Conservation (phyloP, 2,113 vertebrate genomes). For the Neolamprologus hecqui region DNA sequence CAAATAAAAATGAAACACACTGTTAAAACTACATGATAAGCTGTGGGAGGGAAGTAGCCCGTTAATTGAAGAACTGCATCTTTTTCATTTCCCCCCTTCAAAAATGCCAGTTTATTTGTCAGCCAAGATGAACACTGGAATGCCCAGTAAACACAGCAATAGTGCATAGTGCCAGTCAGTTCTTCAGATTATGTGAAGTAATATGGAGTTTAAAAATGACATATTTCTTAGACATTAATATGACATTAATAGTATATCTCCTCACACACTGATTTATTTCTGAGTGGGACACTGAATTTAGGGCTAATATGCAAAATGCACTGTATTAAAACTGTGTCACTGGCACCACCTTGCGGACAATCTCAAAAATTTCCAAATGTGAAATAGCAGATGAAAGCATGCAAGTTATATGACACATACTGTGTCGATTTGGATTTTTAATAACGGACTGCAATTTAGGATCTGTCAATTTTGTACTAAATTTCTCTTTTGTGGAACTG, state of each 20-base stretch:
- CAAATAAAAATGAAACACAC: not conserved
- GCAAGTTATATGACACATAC: not conserved
- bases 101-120: not conserved
- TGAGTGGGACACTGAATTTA: not conserved
- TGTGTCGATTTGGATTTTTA: not conserved
- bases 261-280: not conserved
- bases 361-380: not conserved
- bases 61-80: slow-evolving; percentile 27
- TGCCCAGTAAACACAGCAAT: not conserved
- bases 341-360: slow-evolving; percentile 34
- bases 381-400: not conserved
- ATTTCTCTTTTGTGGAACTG: not conserved
- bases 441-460: not conserved
- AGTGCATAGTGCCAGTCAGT: not conserved
- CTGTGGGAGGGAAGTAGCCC: not conserved
- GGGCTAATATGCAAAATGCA: not conserved
- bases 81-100: slow-evolving; percentile 37
- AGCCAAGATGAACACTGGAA: not conserved
- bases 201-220: not conserved
- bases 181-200: not conserved
- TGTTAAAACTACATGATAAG: not conserved
- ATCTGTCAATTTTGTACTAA: not conserved
- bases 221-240: not conserved
- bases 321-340: not conserved
- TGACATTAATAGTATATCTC: not conserved